Percentiles rank a stretch among this genome's conserved stretches.
These are phyloP conservation scores for Myrmophylax atrothorax DNA, from an alignment of 2,113 vertebrate species.

Conservation along the genomic window DNA sequence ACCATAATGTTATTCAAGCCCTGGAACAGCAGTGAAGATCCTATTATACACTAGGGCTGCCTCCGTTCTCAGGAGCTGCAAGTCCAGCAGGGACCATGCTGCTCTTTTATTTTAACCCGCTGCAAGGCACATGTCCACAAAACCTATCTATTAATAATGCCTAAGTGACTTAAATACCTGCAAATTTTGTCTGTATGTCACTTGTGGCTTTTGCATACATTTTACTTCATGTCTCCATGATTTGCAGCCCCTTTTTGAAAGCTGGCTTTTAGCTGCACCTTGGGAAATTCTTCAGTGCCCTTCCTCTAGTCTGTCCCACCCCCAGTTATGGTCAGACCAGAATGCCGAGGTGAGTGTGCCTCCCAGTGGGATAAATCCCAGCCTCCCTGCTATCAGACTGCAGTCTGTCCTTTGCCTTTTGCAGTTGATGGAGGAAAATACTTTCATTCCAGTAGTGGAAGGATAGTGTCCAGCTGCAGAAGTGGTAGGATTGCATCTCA, in stretches of 20 bases:
- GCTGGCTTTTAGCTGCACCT: background rate
- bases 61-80: slow-evolving; percentile 28
- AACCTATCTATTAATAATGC: background rate
- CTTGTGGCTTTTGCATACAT: background rate
- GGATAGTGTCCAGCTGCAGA: background rate
- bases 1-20: slow-evolving; percentile 56
- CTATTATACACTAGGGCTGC: slow-evolving; percentile 31
- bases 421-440: background rate
- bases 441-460: background rate
- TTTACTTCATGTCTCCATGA: background rate
- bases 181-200: background rate
- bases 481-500: background rate
- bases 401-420: background rate
- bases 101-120: slow-evolving; percentile 22
- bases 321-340: accelerated
- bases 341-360: accelerated
- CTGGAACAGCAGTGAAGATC: background rate
- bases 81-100: background rate
- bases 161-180: background rate
- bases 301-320: background rate
- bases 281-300: background rate
- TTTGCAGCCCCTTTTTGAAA: background rate
- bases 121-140: slow-evolving; percentile 28
- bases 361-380: background rate
- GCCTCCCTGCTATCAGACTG: accelerated